Evolutionary conservation across 2,797 vertebrate species (phyloP).

Genomic region (Alauda arvensis): DNA sequence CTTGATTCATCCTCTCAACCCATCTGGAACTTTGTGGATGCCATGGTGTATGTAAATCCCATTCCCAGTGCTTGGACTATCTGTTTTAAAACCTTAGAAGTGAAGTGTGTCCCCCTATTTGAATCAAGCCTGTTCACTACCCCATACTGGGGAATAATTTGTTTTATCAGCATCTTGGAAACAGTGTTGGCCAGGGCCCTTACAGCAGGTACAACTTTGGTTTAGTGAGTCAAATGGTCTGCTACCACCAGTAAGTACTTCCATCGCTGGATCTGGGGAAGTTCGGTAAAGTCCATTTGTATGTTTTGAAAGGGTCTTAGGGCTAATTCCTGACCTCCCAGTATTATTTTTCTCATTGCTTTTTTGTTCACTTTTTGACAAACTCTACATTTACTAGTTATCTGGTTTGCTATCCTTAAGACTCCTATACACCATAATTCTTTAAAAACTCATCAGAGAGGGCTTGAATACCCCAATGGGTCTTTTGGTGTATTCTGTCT

Average conservation of each 20-base stretch:
- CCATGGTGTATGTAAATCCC: too few relatives aligned
- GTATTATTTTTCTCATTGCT: too few relatives aligned
- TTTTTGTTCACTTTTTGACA: too few relatives aligned
- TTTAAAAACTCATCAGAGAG: too few relatives aligned
- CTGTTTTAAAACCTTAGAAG: not conserved
- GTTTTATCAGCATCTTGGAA: not conserved
- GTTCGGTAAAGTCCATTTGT: not conserved
- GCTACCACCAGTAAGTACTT: not conserved
- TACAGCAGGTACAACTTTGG: not conserved
- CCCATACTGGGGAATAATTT: not conserved
- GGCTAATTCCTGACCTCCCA: too few relatives aligned
- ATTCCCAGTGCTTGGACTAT: not conserved
- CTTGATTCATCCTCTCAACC: not conserved
- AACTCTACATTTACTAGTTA: too few relatives aligned
- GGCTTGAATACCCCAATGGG: too few relatives aligned
- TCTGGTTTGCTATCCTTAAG: too few relatives aligned
- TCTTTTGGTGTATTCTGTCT: too few relatives aligned
- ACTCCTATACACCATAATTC: too few relatives aligned
- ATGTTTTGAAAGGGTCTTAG: not conserved
- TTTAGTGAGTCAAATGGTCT: not conserved
- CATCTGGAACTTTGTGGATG: too few relatives aligned
- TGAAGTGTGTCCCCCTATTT: not conserved
- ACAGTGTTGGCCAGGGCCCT: not conserved
- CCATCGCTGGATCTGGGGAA: not conserved
- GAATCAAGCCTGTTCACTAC: not conserved